These are phyloP conservation scores for Eufriesea mexicana DNA, from an alignment of 1,140 invertebrate genomes.

Conservation along the genomic window DNA sequence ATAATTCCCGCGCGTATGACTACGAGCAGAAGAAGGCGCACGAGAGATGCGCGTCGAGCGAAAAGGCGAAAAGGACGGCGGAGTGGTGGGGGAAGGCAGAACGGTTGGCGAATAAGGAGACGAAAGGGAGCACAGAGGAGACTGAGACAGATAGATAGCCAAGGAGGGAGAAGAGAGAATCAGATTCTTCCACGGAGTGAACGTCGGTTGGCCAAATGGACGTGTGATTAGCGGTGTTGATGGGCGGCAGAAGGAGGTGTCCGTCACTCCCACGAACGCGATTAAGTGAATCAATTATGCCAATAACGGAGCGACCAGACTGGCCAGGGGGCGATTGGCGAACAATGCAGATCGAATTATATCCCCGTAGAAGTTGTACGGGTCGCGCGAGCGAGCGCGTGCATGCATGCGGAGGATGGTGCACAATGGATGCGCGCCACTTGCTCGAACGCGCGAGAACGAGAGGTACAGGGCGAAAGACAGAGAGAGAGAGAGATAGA, in stretches of 20 bases:
- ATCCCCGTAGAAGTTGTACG: conserved; percentile 59
- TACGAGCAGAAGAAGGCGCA: neutral
- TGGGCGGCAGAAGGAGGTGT: conserved; percentile 53
- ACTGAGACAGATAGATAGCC: neutral
- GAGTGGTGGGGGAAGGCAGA: too few species aligned
- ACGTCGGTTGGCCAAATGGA: conserved; percentile 24
- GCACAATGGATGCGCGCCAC: conserved; percentile 57
- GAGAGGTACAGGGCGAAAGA: neutral
- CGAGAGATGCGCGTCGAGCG: neutral
- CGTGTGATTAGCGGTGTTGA: conserved; percentile 35
- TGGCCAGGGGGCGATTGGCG: conserved; percentile 63
- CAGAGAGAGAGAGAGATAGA: neutral
- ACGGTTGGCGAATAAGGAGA: neutral
- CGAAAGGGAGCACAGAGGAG: too few species aligned
- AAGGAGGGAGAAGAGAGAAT: neutral
- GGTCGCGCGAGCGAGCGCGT: conserved; percentile 50
- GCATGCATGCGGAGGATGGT: conserved; percentile 44
- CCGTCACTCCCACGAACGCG: conserved; percentile 63
- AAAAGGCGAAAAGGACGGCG: too few species aligned
- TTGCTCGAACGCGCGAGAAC: neutral
- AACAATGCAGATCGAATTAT: conserved; percentile 77
- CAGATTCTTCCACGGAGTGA: conserved; percentile 5
- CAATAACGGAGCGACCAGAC: conserved; percentile 69
- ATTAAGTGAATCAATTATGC: conserved; percentile 78
- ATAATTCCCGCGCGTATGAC: neutral